Evolutionary conservation across 2,888 invertebrate species (phyloP).

Genomic region (Tridacna gigas): DNA sequence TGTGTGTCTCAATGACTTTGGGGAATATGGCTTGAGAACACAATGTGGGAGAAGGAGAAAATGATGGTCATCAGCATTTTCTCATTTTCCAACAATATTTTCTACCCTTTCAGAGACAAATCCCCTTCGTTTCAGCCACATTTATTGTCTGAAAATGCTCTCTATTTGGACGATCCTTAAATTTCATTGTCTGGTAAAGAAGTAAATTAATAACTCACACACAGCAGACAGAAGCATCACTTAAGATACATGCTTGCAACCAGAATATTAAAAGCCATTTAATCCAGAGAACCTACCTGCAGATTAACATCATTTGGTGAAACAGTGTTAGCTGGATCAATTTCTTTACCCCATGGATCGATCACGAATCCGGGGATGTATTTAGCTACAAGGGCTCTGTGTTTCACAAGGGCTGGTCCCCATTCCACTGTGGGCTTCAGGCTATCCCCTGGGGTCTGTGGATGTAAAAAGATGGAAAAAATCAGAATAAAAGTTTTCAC

Average conservation of each 20-base stretch:
- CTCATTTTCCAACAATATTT: not conserved
- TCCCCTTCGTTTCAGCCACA: too few species aligned
- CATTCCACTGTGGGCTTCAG: constrained; percentile 77
- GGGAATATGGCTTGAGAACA: not conserved
- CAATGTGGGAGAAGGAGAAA: not conserved
- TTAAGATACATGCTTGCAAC: too few species aligned
- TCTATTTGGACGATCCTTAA: too few species aligned
- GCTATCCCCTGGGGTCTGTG: constrained; percentile 68
- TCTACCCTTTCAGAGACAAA: not conserved
- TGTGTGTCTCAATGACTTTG: not conserved
- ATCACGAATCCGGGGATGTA: constrained; percentile 71
- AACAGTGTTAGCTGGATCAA: not conserved
- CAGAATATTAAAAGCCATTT: too few species aligned
- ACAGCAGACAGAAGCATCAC: too few species aligned
- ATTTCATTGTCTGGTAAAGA: too few species aligned
- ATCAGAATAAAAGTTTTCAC: too few species aligned
- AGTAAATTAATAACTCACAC: too few species aligned
- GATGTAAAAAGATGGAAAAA: constrained; percentile 1
- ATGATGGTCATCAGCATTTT: not conserved
- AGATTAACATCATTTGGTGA: constrained; percentile 58
- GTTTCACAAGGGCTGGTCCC: constrained; percentile 81
- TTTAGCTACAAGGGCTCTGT: constrained; percentile 74
- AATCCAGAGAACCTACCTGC: constrained; percentile 42
- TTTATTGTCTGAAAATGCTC: too few species aligned
- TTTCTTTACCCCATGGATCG: constrained; percentile 68